These are phyloP conservation scores for Meleagris gallopavo DNA, from an alignment of 2,113 vertebrate species.

Conservation along the genomic window DNA sequence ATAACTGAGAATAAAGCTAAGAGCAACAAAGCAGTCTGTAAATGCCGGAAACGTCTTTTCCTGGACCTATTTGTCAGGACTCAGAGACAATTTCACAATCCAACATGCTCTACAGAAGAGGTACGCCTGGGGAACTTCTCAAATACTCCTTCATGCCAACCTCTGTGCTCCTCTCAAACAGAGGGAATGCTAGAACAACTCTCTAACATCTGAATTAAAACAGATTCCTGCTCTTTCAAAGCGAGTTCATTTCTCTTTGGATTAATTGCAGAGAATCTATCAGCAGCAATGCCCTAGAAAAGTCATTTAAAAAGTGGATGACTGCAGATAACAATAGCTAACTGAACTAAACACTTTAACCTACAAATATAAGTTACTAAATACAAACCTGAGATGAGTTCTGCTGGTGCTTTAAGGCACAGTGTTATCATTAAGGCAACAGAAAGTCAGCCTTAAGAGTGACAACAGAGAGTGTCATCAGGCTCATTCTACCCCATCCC, in stretches of 20 bases:
- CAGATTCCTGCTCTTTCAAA: not conserved
- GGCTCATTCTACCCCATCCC: not conserved
- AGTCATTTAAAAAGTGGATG: not conserved
- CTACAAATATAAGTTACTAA: not conserved
- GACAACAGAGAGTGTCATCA: not conserved
- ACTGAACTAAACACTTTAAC: not conserved
- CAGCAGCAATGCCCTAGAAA: not conserved
- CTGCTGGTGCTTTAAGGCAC: not conserved
- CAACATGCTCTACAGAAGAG: not conserved
- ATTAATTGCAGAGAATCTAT: not conserved
- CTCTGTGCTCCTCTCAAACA: not conserved
- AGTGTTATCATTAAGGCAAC: not conserved
- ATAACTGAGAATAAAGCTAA: not conserved
- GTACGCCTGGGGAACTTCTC: not conserved
- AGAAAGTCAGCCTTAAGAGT: not conserved
- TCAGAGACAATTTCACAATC: fast-evolving
- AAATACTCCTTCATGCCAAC: not conserved
- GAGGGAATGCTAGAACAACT: not conserved
- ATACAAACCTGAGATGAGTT: not conserved
- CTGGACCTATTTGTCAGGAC: not conserved
- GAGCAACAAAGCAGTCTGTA: not conserved
- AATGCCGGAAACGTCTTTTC: not conserved
- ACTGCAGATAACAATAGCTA: not conserved
- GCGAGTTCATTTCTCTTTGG: not conserved
- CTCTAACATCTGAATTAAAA: not conserved